Percentiles rank a stretch among this genome's conserved stretches.
Evolutionary conservation across 2,113 vertebrate species (phyloP).

Genomic region (Baryphthengus martii): DNA sequence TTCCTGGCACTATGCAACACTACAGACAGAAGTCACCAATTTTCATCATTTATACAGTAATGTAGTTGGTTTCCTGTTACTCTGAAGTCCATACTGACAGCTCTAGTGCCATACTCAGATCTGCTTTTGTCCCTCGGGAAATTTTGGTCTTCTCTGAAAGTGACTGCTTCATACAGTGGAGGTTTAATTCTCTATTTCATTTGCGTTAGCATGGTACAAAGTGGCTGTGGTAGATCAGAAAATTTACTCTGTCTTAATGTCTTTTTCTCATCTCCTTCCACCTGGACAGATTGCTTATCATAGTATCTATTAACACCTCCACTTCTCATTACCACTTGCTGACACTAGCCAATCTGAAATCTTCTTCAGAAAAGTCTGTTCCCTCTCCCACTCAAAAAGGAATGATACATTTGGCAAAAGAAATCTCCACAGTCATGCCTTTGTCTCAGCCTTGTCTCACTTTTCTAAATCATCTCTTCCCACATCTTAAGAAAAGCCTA

Average conservation of each 20-base stretch:
- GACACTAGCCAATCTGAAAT: slow-evolving; percentile 14
- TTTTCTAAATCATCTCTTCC: not conserved
- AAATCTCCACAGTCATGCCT: not conserved
- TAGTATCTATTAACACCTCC: slow-evolving; percentile 25
- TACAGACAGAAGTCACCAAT: not conserved
- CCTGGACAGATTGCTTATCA: not conserved
- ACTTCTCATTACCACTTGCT: slow-evolving; percentile 15
- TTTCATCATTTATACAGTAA: not conserved
- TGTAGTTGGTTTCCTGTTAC: not conserved
- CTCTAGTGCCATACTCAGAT: not conserved
- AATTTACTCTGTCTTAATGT: not conserved
- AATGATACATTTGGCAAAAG: not conserved
- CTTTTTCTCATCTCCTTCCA: slow-evolving; percentile 1
- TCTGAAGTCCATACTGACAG: not conserved
- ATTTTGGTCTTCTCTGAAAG: not conserved
- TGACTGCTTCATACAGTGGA: not conserved
- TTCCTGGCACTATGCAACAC: not conserved
- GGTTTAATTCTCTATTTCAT: not conserved
- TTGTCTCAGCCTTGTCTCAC: not conserved
- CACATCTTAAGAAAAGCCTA: not conserved
- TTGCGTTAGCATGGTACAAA: not conserved
- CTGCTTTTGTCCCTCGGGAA: not conserved
- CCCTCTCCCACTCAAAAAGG: not conserved
- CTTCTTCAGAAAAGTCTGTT: not conserved
- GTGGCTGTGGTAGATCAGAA: not conserved